Evolutionary conservation across 2,113 vertebrate species (phyloP).

Genomic region (Lepisosteus oculatus): DNA sequence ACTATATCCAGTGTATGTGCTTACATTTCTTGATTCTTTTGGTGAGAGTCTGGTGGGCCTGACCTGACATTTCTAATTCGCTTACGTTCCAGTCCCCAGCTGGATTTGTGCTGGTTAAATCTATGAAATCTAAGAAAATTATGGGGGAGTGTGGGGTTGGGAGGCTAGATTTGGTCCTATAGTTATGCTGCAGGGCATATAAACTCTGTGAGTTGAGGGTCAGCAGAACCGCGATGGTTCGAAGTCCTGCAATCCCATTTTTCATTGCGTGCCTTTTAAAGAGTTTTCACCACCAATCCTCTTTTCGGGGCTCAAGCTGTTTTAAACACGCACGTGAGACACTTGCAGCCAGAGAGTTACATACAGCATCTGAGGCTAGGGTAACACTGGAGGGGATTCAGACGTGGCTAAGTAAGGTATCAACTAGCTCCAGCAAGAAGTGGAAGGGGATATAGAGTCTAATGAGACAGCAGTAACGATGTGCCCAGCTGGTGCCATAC

Average conservation of each 20-base stretch:
- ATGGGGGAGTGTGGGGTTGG: neutral
- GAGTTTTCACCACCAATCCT: conserved; percentile 2
- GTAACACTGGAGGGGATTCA: neutral
- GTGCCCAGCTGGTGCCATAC: neutral
- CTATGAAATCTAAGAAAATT: neutral
- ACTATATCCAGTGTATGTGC: too few species aligned
- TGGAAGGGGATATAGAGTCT: neutral
- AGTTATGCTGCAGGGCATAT: neutral
- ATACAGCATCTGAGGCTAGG: neutral
- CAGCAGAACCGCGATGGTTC: neutral
- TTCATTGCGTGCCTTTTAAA: conserved; percentile 6
- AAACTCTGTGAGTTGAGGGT: neutral
- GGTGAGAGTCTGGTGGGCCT: neutral
- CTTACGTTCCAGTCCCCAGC: neutral
- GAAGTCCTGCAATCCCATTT: neutral
- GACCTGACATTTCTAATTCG: neutral
- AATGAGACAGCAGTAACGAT: conserved; percentile 3
- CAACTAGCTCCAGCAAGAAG: neutral
- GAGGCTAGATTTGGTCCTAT: neutral
- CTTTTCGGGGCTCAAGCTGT: conserved; percentile 16
- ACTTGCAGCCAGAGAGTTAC: conserved; percentile 6
- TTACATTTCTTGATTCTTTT: too few species aligned
- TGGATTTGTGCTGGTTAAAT: neutral
- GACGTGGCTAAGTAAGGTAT: conserved; percentile 2
- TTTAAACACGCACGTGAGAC: conserved; percentile 7